These are phyloP conservation scores for Ochlodes sylvanus DNA, from an alignment of 2,888 invertebrate species.

Conservation along the genomic window DNA sequence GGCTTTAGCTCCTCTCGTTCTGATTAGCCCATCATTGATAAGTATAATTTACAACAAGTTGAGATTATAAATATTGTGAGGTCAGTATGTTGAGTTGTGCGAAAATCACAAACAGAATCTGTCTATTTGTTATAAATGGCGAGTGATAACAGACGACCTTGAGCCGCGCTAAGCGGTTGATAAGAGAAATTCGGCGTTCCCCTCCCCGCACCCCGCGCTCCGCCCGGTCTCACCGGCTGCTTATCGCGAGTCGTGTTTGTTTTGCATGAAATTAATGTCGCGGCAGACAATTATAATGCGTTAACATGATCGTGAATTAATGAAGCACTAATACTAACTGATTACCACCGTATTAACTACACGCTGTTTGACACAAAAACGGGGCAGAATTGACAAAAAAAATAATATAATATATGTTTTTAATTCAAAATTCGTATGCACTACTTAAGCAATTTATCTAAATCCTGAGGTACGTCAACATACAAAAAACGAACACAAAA, in stretches of 20 bases:
- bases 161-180: conserved; percentile 71
- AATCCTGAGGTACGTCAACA: conserved; percentile 4
- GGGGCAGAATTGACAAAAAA: neutral
- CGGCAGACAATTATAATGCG: conserved; percentile 61
- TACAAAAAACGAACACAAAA: conserved; percentile 23
- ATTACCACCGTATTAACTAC: conserved; percentile 16
- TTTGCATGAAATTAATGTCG: conserved; percentile 75
- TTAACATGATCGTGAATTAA: conserved; percentile 68
- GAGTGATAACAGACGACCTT: conserved; percentile 78
- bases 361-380: neutral
- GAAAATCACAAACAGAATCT: conserved; percentile 72
- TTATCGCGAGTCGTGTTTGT: conserved; percentile 72
- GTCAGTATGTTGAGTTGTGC: conserved; percentile 60
- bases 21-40: too few species aligned
- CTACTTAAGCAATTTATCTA: neutral
- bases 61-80: too few species aligned
- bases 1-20: too few species aligned
- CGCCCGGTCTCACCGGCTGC: conserved; percentile 55
- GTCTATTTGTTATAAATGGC: conserved; percentile 61
- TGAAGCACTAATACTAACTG: conserved; percentile 51
- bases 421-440: neutral
- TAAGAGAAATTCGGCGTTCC: conserved; percentile 77
- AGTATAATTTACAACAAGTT: too few species aligned
- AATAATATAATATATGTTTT: neutral
- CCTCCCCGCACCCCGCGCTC: conserved; percentile 43